Conservation (phyloP, 37 sponge, comb jelly and placozoan genomes). For the Mnemiopsis leidyi region DNA sequence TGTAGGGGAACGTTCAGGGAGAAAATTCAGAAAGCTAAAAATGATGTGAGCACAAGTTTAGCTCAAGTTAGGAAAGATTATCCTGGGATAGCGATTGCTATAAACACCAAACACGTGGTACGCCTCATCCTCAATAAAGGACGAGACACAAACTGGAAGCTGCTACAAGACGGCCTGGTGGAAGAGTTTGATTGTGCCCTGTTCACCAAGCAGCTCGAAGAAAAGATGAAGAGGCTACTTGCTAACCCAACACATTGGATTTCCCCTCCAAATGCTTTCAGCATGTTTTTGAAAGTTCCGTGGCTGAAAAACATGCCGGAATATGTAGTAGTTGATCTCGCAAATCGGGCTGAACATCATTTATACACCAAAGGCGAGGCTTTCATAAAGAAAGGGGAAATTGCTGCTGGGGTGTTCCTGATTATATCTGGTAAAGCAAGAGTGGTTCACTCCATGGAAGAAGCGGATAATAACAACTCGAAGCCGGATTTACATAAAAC, state of each 20-base stretch:
- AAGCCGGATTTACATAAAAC: not conserved
- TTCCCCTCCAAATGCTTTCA: constrained; percentile 70
- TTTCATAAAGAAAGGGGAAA: constrained; percentile 70
- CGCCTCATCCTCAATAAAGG: constrained; percentile 40
- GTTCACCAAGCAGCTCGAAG: constrained; percentile 71
- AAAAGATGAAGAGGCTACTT: constrained; percentile 78
- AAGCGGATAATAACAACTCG: not conserved
- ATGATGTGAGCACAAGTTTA: constrained; percentile 35
- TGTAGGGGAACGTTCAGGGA: constrained; percentile 8
- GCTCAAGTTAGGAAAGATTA: constrained; percentile 16
- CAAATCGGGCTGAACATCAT: constrained; percentile 65
- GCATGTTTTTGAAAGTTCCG: constrained; percentile 68
- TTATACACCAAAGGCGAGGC: constrained; percentile 71
- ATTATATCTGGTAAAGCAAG: constrained; percentile 73
- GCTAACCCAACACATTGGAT: constrained; percentile 70
- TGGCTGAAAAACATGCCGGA: constrained; percentile 78
- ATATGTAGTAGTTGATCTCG: constrained; percentile 64
- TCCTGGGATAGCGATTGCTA: constrained; percentile 36
- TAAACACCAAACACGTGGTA: constrained; percentile 21
- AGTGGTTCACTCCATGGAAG: constrained; percentile 3
- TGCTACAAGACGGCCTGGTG: constrained; percentile 27
- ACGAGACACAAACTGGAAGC: constrained; percentile 25
- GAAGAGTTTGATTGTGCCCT: constrained; percentile 62
- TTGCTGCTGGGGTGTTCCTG: constrained; percentile 70
- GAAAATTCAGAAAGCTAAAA: not conserved